Evolutionary conservation across 2,797 vertebrate species (phyloP), one percentile per base, ranked within the genome.

Genomic region (Sebastes steindachneri): DNA sequence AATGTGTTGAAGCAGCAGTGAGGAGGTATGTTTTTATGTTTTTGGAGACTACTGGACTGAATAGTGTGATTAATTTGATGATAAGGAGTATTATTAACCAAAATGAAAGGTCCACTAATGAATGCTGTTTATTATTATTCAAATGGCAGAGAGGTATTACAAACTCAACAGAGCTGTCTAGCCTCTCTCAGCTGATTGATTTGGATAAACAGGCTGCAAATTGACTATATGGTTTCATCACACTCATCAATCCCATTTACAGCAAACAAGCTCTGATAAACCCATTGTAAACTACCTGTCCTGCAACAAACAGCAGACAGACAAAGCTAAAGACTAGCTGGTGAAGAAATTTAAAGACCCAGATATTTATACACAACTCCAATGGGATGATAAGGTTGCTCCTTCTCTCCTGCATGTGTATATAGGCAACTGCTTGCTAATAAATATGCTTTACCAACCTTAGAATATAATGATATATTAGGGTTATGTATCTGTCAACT

Each of bases 181-280:
- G 66, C 12, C 7, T 70, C 29, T 23, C 48, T 75, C 19, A 37
- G 37, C 21, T 60, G 3, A 58, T 41, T 53, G 25, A 59, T 76
- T 59, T 68, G 58, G 51, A 26, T 59, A 12, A 17, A 55, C 23
- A 65, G 12, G 23, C 48, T 58, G 29, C 37, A 54, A 10, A 75
- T 76, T 31, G 23, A 71, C 33, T 28, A 2, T 15, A 35, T 71
- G 21, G 26, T 21, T 71, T 31, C 7, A 21, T 33, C 48, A n/a
- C 9, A 53, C 29, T 15, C 54, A 80, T 76, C 26, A 59, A 72
- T 31, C 35, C 26, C n/a, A 67, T 81, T 63, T 15, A 64, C 21
- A 19, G 45, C 14, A 71, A 37, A 15, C n/a, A 58, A 59, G 25
- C 37, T 57, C 48, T n/a, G 14, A 51, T 51, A 19, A 51, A n/a